Conservation (phyloP, 2,888 invertebrate species). For the Trachelus stipa region DNA sequence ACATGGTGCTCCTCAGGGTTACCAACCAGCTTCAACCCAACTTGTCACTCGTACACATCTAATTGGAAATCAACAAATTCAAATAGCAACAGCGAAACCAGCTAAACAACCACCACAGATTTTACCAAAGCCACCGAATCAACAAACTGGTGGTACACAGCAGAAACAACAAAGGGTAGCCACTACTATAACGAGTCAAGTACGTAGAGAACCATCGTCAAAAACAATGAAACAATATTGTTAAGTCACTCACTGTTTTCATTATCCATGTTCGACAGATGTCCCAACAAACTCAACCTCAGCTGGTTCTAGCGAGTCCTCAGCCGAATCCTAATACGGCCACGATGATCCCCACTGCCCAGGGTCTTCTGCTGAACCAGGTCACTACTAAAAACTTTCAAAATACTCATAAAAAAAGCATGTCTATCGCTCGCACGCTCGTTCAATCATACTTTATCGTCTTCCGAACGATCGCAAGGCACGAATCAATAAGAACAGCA, state of each 20-base stretch:
- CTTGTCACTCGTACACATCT: constrained; percentile 61
- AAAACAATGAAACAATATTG: not conserved
- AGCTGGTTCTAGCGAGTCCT: constrained; percentile 65
- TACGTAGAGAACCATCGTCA: constrained; percentile 25
- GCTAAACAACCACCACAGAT: constrained; percentile 72
- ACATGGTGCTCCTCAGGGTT: constrained; percentile 61
- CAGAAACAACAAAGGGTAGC: constrained; percentile 60
- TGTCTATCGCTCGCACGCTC: constrained; percentile 3
- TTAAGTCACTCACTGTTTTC: not conserved
- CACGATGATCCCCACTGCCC: constrained; percentile 64
- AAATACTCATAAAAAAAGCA: not conserved
- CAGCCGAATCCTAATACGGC: constrained; percentile 63
- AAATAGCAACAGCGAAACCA: constrained; percentile 61
- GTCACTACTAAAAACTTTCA: constrained; percentile 38
- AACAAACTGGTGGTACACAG: constrained; percentile 54
- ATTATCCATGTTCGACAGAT: constrained; percentile 46
- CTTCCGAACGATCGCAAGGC: not conserved
- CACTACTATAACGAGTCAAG: constrained; percentile 64
- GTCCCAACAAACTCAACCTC: constrained; percentile 65
- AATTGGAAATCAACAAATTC: constrained; percentile 64
- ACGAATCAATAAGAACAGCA: not conserved
- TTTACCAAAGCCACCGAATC: constrained; percentile 72
- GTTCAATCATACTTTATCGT: constrained; percentile 2
- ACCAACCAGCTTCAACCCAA: constrained; percentile 59
- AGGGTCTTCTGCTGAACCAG: constrained; percentile 66